Evolutionary conservation across 2,888 invertebrate genomes (phyloP).

Genomic region (Catocala fraxini): DNA sequence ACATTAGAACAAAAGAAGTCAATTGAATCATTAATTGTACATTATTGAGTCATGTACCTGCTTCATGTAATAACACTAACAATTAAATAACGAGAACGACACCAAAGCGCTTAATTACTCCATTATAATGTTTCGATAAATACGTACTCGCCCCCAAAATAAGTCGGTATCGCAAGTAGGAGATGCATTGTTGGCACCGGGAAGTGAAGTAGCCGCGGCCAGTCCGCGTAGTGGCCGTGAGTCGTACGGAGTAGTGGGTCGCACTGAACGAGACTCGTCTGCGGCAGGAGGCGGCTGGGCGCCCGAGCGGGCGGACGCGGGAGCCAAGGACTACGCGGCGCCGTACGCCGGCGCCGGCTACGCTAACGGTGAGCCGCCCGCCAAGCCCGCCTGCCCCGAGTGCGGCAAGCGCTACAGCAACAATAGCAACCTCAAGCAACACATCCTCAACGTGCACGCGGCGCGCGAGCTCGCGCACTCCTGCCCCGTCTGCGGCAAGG

Average conservation of each 20-base stretch:
- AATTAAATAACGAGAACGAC: slow-evolving; percentile 74
- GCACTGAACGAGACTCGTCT: slow-evolving; percentile 81
- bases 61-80: slow-evolving; percentile 78
- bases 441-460: slow-evolving; percentile 90
- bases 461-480: slow-evolving; percentile 88
- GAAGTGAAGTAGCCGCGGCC: slow-evolving; percentile 46
- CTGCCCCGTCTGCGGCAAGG: slow-evolving; percentile 89
- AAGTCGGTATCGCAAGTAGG: slow-evolving; percentile 41
- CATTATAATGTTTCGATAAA: slow-evolving; percentile 56
- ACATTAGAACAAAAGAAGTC: slow-evolving; percentile 59
- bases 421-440: slow-evolving; percentile 91
- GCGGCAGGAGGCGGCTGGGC: slow-evolving; percentile 84
- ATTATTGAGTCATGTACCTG: slow-evolving; percentile 77
- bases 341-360: slow-evolving; percentile 52
- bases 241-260: slow-evolving; percentile 47
- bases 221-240: neutral
- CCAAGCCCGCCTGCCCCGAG: slow-evolving; percentile 89
- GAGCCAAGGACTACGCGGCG: slow-evolving; percentile 45
- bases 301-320: slow-evolving; percentile 59
- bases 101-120: slow-evolving; percentile 68
- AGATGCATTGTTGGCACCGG: slow-evolving; percentile 42
- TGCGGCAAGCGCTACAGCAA: slow-evolving; percentile 91
- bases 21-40: slow-evolving; percentile 73
- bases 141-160: slow-evolving; percentile 52
- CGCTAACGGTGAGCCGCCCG: slow-evolving; percentile 71